Percentiles rank a stretch among this genome's conserved stretches.
These are phyloP conservation scores for Psettodes erumei DNA, from an alignment of 2,113 vertebrate genomes.

Conservation along the genomic window DNA sequence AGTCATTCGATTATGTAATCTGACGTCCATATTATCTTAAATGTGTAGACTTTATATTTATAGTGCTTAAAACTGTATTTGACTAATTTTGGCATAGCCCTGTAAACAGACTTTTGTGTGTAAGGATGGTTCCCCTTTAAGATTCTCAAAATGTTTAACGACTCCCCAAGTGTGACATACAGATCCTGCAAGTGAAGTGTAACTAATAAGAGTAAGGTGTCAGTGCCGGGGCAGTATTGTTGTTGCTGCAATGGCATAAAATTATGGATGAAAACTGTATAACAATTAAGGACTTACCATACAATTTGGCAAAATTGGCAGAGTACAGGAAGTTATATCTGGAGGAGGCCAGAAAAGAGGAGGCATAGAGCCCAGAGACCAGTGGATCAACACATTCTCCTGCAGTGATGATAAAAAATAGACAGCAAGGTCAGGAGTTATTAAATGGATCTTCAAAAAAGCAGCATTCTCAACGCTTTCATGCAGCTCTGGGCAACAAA, in stretches of 20 bases:
- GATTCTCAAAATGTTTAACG: not conserved
- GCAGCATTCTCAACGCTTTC: slow-evolving; percentile 1
- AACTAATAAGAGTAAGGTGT: not conserved
- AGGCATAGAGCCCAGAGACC: slow-evolving; percentile 90
- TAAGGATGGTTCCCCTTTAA: too few species aligned
- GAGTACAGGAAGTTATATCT: slow-evolving; percentile 93
- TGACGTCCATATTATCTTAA: not conserved
- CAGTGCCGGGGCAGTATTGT: not conserved
- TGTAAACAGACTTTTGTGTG: too few species aligned
- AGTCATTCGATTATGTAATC: not conserved
- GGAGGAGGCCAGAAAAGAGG: slow-evolving; percentile 92
- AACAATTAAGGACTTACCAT: slow-evolving; percentile 85
- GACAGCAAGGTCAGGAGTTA: slow-evolving; percentile 18
- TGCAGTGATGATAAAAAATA: slow-evolving; percentile 58
- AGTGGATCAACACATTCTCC: slow-evolving; percentile 93
- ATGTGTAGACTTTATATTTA: not conserved
- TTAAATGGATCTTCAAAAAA: not conserved
- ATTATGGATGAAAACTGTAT: not conserved
- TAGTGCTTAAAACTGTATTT: not conserved
- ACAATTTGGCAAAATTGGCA: slow-evolving; percentile 90
- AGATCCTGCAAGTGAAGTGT: too few species aligned
- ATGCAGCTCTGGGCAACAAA: slow-evolving; percentile 5
- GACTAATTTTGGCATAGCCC: not conserved
- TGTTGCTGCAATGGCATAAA: not conserved
- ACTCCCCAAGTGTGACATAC: not conserved